phyloP scores from a whole-genome alignment of 2,888 invertebrate genomes.

The Erebia ligea region DNA sequence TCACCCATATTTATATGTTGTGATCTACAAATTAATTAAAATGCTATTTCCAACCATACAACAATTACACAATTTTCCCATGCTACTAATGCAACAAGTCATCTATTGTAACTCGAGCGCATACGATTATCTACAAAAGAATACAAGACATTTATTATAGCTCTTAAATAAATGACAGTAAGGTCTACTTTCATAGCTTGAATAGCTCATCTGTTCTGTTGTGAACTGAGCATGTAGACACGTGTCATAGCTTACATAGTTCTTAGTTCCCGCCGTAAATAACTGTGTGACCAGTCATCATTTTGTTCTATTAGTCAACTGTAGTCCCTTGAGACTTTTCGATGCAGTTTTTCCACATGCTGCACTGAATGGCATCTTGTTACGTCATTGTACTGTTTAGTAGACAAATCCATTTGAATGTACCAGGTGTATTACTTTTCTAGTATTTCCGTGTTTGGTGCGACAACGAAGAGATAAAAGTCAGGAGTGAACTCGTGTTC shows the following conservation, averaged over 20 bases:
- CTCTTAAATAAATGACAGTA: constrained; percentile 9
- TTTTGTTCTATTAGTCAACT: constrained; percentile 38
- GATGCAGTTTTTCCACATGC: constrained; percentile 17
- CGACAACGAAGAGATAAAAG: background rate
- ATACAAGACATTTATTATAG: constrained; percentile 7
- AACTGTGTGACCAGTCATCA: constrained; percentile 40
- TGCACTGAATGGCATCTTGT: constrained; percentile 11
- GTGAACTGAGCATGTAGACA: constrained; percentile 23
- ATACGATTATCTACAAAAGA: constrained; percentile 25
- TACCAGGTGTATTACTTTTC: background rate
- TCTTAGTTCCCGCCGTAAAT: constrained; percentile 40
- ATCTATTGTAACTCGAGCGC: constrained; percentile 34
- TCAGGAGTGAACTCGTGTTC: background rate
- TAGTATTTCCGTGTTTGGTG: background rate
- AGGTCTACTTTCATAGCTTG: constrained; percentile 8
- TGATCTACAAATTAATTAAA: constrained; percentile 25
- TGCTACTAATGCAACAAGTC: constrained; percentile 41
- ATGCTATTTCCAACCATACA: constrained; percentile 27
- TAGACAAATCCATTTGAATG: constrained; percentile 1
- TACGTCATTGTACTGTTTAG: constrained; percentile 13
- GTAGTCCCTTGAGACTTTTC: constrained; percentile 27
- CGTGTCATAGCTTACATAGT: constrained; percentile 41
- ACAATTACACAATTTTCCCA: constrained; percentile 46
- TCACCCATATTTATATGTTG: constrained; percentile 26
- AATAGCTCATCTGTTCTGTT: constrained; percentile 12